Conservation (phyloP, 2,113 vertebrate species). For the Formicarius rufipectus region DNA sequence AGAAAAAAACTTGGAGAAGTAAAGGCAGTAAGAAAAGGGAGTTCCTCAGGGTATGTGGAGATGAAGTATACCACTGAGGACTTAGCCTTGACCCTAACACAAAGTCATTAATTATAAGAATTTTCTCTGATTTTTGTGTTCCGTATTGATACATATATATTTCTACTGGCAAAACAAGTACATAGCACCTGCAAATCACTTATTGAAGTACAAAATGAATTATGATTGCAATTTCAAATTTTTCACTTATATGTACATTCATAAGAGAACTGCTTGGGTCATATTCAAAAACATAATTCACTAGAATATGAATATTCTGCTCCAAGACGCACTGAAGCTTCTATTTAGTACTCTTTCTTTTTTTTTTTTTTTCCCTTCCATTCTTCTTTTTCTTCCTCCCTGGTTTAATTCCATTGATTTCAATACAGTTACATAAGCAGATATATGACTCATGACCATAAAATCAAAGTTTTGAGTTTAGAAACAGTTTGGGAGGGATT, state of each 20-base stretch:
- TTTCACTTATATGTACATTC: background rate
- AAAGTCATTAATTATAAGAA: background rate
- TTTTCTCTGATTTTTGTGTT: background rate
- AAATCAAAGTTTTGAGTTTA: background rate
- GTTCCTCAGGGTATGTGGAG: background rate
- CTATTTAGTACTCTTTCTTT: background rate
- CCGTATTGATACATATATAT: background rate
- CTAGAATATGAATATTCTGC: background rate
- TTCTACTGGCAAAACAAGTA: background rate
- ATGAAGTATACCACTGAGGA: background rate
- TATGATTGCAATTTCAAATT: background rate
- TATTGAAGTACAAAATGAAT: background rate
- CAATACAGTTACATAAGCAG: background rate
- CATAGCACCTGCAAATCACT: background rate
- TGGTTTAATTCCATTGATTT: background rate
- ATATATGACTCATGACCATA: background rate
- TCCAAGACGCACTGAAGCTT: background rate
- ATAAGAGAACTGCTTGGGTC: background rate
- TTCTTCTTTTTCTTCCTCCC: too few species aligned
- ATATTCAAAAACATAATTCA: background rate
- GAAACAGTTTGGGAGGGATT: background rate
- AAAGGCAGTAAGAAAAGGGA: background rate
- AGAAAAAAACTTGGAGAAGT: background rate
- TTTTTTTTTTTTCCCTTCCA: too few species aligned
- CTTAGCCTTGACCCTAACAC: background rate